Evolutionary conservation across 2,113 vertebrate species (phyloP).

Genomic region (Macrotus californicus): DNA sequence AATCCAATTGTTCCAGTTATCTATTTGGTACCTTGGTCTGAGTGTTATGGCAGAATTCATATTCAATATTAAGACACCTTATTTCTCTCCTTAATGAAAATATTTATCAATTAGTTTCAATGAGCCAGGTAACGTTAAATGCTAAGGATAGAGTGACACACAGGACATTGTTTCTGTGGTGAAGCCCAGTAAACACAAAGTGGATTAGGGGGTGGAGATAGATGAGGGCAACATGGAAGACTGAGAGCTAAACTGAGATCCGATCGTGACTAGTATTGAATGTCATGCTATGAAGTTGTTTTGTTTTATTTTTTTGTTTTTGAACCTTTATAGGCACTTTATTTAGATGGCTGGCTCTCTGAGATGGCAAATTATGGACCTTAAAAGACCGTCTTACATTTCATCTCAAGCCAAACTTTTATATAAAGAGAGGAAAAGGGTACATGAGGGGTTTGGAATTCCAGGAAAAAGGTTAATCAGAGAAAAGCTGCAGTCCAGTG

Average conservation of each 20-base stretch:
- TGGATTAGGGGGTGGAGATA: not conserved
- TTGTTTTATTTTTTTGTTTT: no score
- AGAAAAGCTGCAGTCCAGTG: no score
- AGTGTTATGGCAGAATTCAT: not conserved
- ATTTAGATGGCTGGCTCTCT: no score
- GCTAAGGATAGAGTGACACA: not conserved
- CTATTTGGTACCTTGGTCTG: not conserved
- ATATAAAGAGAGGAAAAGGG: no score
- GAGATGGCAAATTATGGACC: no score
- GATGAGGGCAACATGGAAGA: not conserved
- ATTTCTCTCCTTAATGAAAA: not conserved
- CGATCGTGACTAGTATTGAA: not conserved
- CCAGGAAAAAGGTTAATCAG: no score
- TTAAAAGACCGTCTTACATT: no score
- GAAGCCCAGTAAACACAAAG: not conserved
- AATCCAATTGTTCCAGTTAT: not conserved
- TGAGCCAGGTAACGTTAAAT: not conserved
- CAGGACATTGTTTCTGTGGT: not conserved
- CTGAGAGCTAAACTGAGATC: not conserved
- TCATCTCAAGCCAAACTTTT: no score
- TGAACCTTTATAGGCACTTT: no score
- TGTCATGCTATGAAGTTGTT: not conserved
- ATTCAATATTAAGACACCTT: not conserved
- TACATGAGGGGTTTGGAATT: no score
- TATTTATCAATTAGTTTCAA: not conserved